phyloP scores from a whole-genome alignment of 1,140 invertebrate species.

The Pseudachorutes palmiensis region DNA sequence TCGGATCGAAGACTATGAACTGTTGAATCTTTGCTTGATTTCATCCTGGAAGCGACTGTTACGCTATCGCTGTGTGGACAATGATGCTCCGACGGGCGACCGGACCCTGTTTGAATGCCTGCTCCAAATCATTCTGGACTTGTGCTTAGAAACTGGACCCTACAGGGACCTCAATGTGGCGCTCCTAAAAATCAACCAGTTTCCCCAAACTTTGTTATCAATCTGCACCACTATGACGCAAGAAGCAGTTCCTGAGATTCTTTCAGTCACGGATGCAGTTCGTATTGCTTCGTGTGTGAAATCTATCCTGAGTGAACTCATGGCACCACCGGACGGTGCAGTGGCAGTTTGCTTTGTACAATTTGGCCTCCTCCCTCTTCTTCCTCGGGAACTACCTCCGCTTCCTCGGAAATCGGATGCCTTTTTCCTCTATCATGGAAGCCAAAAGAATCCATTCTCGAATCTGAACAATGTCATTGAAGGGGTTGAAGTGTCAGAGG shows the following conservation, averaged over 20 bases:
- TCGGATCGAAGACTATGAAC: conserved; percentile 31
- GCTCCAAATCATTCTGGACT: conserved; percentile 24
- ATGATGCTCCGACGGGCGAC: conserved; percentile 26
- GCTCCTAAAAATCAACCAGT: conserved; percentile 31
- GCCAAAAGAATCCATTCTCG: not conserved
- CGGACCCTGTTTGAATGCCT: conserved; percentile 32
- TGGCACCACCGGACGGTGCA: conserved; percentile 36
- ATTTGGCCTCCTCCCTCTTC: conserved; percentile 31
- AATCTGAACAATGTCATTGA: conserved; percentile 14
- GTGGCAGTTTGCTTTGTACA: conserved; percentile 24
- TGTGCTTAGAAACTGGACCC: conserved; percentile 27
- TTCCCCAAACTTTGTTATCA: conserved; percentile 25
- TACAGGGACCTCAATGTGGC: conserved; percentile 31
- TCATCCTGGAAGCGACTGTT: conserved; percentile 28
- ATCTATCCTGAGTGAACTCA: conserved; percentile 32
- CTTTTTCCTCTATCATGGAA: conserved; percentile 27
- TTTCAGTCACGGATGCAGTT: conserved; percentile 23
- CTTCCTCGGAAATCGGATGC: conserved; percentile 29
- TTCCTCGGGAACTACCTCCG: conserved; percentile 31
- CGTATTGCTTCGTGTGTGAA: conserved; percentile 26
- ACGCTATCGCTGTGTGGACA: conserved; percentile 20
- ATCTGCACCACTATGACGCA: conserved; percentile 28
- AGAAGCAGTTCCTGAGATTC: not conserved
- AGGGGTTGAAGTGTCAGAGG: conserved; percentile 11
- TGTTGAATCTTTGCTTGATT: conserved; percentile 30